Conservation (phyloP, 92 coral and sea anemone genomes). For the Palythoa grandis region DNA sequence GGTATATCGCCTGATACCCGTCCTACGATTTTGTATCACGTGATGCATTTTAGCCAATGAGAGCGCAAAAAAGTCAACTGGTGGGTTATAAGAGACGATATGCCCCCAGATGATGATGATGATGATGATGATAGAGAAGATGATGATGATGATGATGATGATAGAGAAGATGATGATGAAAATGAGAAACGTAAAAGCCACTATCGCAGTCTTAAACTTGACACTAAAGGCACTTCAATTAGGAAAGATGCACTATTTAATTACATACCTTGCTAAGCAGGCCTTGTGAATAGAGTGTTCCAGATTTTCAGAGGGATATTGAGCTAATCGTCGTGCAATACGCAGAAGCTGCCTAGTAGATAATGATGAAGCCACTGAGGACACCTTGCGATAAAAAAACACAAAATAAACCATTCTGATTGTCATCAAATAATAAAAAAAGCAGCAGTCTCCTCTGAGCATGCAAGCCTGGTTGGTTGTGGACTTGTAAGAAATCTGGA, state of each 20-base stretch:
- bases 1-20: too few relatives aligned
- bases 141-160: too few relatives aligned
- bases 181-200: neutral
- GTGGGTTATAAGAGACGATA: too few relatives aligned
- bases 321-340: constrained; percentile 84
- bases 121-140: neutral
- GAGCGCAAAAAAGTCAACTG: too few relatives aligned
- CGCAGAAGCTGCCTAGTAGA: constrained; percentile 96
- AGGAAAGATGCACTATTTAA: neutral
- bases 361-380: constrained; percentile 90
- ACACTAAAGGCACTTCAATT: neutral
- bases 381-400: constrained; percentile 55
- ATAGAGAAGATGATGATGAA: neutral
- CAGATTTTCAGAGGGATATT: constrained; percentile 79
- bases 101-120: neutral
- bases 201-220: neutral
- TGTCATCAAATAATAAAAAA: neutral
- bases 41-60: too few relatives aligned
- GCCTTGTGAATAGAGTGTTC: constrained; percentile 88
- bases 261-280: constrained; percentile 80
- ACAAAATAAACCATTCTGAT: neutral
- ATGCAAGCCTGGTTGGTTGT: too few relatives aligned
- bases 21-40: too few relatives aligned
- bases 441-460: neutral
- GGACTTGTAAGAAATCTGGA: too few relatives aligned